A percentile compares a stretch with the other conserved stretches of the same genome.
Conservation (phyloP, 2,888 invertebrate genomes). For the Ferdinandea cuprea region DNA sequence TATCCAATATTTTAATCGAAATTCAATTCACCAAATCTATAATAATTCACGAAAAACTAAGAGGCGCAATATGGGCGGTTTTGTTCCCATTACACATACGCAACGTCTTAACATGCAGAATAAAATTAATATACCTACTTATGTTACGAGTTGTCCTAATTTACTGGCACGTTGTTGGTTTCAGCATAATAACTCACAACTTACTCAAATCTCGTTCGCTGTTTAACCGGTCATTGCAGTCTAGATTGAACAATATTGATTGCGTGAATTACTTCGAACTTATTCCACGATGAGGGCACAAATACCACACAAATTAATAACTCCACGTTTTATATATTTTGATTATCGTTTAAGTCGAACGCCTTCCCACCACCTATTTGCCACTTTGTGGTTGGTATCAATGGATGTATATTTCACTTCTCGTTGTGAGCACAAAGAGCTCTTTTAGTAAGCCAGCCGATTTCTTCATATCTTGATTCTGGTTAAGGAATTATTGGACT, state of each 20-base stretch:
- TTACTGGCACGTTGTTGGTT: slow-evolving; percentile 49
- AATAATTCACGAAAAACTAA: not conserved
- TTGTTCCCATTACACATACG: not conserved
- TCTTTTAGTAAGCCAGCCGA: slow-evolving; percentile 29
- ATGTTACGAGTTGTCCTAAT: slow-evolving; percentile 63
- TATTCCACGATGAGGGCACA: slow-evolving; percentile 36
- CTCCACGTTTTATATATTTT: slow-evolving; percentile 70
- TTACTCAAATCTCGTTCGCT: slow-evolving; percentile 42
- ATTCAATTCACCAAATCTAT: slow-evolving; percentile 10
- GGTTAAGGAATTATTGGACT: slow-evolving; percentile 53
- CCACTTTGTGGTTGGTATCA: slow-evolving; percentile 46
- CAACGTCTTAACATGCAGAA: slow-evolving; percentile 12
- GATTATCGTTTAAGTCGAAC: slow-evolving; percentile 65
- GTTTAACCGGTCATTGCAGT: slow-evolving; percentile 24
- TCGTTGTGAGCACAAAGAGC: slow-evolving; percentile 13
- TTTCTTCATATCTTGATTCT: slow-evolving; percentile 62
- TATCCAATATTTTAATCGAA: slow-evolving; percentile 13
- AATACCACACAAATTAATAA: slow-evolving; percentile 70
- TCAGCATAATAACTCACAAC: slow-evolving; percentile 47
- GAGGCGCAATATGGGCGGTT: slow-evolving; percentile 12
- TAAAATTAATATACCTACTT: slow-evolving; percentile 39
- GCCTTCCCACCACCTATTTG: slow-evolving; percentile 64
- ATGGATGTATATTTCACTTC: slow-evolving; percentile 52
- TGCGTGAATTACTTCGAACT: slow-evolving; percentile 60
- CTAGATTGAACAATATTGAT: slow-evolving; percentile 59